Base-by-base conservation (phyloP, 2,888 invertebrate species). In the Vandiemenella viatica region DNA sequence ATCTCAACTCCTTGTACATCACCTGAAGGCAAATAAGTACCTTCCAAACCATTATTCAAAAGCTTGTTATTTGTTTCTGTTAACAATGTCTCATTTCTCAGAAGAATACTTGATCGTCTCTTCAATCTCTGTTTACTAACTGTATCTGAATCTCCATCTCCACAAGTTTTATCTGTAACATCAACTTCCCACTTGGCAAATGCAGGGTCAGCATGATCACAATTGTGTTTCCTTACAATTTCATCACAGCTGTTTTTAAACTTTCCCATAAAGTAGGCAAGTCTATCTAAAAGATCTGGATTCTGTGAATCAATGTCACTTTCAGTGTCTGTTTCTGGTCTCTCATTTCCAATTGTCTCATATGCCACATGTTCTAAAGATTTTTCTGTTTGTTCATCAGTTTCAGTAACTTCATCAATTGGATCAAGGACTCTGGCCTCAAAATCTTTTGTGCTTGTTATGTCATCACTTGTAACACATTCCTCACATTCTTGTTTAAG, bases 401-500 rank as follows among this genome's bases (percentile, higher is more conserved):
- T 63, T 49, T 66, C 65, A 2, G 66, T 65, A 48, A 73, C 71
- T 60, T 74, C 74, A 56, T 74, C 74, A 22, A 76, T 75, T 55
- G 71, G 64, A 56, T 73, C 75, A 37, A 75, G 61, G 7, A 73
- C 72, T 53, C 72, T 63, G 46, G 69, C 67, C 0, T 67, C 66
- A 56, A 71, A 72, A n/a, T 72, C 72, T 10, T 65, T 65, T 48
- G 70, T 71, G 44, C 65, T 55, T 50, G 63, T 63, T 7, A 60
- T 59, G 23, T 70, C 69, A 58, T 78, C 78, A 53, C 66, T 70
- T 53, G 75, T 76, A 43, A 83, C 72, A 62, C 87, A 87, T 61
- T 88, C 87, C 64, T 88, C 86, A 65, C 86, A 88, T 65, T 89
- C 89, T 57, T 87, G 86, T 61, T 88, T 88, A 53, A 87, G 68